phyloP scores from a whole-genome alignment of 2,888 invertebrate genomes.

The Anodontia alba region DNA sequence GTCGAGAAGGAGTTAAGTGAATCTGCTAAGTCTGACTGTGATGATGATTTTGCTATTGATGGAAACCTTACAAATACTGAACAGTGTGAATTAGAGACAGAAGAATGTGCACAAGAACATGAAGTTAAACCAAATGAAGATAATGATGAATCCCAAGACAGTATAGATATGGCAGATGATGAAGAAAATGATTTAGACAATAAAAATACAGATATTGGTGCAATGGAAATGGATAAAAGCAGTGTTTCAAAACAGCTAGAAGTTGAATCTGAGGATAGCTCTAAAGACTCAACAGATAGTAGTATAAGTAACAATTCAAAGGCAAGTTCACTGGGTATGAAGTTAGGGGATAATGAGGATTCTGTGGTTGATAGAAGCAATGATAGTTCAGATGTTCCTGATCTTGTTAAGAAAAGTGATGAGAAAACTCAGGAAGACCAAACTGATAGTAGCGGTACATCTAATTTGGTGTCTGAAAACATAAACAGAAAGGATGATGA shows the following conservation, averaged over 20 bases:
- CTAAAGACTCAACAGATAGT: slow-evolving; percentile 44
- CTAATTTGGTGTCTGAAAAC: neutral
- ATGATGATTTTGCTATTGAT: no score
- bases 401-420: slow-evolving; percentile 26
- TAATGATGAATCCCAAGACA: neutral
- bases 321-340: slow-evolving; percentile 7
- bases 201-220: no score
- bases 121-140: slow-evolving; percentile 28
- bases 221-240: neutral
- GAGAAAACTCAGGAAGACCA: slow-evolving; percentile 20
- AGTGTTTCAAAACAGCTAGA: neutral
- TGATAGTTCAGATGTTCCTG: slow-evolving; percentile 54
- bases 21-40: no score
- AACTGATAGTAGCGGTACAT: slow-evolving; percentile 24
- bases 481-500: neutral
- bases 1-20: no score
- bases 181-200: neutral
- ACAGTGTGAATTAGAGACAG: no score
- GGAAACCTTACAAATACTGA: no score
- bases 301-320: slow-evolving; percentile 18
- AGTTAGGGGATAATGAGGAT: slow-evolving; percentile 32
- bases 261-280: slow-evolving; percentile 44
- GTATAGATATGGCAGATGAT: neutral
- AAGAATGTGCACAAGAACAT: neutral
- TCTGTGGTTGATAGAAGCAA: slow-evolving; percentile 51